A percentile compares a stretch with the other conserved stretches of the same genome.
These are phyloP conservation scores for Umimayanthus chanpuru DNA, from an alignment of 92 coral and sea anemone species.

Conservation along the genomic window DNA sequence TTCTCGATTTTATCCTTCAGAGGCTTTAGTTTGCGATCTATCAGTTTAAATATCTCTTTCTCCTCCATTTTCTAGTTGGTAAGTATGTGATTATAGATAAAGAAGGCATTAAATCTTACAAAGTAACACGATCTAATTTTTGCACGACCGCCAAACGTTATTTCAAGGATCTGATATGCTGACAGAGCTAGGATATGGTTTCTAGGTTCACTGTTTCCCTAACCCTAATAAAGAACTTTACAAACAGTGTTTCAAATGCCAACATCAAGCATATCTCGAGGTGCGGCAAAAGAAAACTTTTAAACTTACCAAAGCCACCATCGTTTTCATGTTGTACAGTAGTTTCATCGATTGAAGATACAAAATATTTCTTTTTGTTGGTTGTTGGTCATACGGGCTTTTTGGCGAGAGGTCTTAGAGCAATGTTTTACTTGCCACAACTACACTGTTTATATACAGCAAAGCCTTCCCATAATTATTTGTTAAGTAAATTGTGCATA, in stretches of 20 bases:
- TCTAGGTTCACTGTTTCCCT: not conserved
- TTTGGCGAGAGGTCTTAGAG: not conserved
- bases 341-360: no score
- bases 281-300: not conserved
- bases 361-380: not conserved
- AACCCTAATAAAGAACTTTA: not conserved
- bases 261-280: not conserved
- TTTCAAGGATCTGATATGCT: no score
- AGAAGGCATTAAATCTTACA: slow-evolving; percentile 6
- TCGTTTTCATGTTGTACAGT: not conserved
- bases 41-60: not conserved
- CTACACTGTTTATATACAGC: not conserved
- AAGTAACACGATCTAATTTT: not conserved
- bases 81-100: not conserved
- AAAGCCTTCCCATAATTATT: not conserved
- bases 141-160: not conserved
- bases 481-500: not conserved
- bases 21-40: slow-evolving; percentile 8
- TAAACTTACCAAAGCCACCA: slow-evolving; percentile 1
- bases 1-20: slow-evolving; percentile 9
- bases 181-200: no score
- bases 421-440: not conserved
- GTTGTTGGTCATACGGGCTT: not conserved
- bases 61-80: slow-evolving; percentile 6
- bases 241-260: not conserved